These are phyloP conservation scores for Trypoxylus dichotomus DNA, from an alignment of 1,140 invertebrate genomes.

Conservation along the genomic window DNA sequence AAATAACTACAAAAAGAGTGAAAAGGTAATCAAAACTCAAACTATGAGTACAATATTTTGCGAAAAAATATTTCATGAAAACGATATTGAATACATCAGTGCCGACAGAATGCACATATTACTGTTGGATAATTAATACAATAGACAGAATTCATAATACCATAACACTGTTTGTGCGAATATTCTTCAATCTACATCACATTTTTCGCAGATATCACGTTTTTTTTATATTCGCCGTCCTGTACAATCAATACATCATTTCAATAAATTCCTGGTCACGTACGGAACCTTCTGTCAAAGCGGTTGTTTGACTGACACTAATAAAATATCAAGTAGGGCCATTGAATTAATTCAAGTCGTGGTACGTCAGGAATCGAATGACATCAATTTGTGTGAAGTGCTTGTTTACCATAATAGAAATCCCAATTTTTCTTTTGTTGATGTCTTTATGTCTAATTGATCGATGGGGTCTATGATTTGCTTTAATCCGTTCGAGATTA, in stretches of 20 bases:
- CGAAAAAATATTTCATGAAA: too few species aligned
- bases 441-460: neutral
- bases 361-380: neutral
- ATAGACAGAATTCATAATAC: too few species aligned
- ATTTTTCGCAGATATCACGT: neutral
- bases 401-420: neutral
- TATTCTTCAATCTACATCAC: neutral
- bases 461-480: neutral
- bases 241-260: neutral
- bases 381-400: slow-evolving; percentile 17
- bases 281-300: neutral
- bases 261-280: neutral
- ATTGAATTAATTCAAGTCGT: neutral
- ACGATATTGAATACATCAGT: too few species aligned
- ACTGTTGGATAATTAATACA: too few species aligned
- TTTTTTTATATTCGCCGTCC: neutral
- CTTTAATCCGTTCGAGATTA: too few species aligned
- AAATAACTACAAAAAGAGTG: too few species aligned
- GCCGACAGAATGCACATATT: too few species aligned
- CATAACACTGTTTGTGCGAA: too few species aligned
- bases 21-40: too few species aligned
- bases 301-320: slow-evolving; percentile 7
- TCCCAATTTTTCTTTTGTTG: neutral
- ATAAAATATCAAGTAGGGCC: neutral
- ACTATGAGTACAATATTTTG: too few species aligned